These are phyloP conservation scores for Heliconius hortense DNA, from an alignment of 2,888 invertebrate species.

Conservation along the genomic window DNA sequence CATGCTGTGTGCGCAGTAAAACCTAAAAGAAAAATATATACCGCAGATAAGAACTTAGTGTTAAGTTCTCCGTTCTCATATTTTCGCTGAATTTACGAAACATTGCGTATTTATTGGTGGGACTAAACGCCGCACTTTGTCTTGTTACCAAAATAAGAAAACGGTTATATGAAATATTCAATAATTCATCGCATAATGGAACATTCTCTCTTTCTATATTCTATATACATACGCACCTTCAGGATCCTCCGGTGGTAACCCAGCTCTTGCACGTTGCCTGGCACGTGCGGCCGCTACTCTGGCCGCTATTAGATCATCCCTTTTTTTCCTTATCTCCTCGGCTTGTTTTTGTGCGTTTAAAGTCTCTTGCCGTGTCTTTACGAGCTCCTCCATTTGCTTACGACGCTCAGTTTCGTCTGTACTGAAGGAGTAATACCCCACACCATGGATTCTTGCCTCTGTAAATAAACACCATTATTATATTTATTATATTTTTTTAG, in stretches of 20 bases:
- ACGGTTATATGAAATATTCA: neutral
- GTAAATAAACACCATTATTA: constrained; percentile 33
- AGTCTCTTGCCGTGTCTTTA: constrained; percentile 87
- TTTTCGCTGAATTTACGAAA: too few species aligned
- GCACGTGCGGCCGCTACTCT: constrained; percentile 88
- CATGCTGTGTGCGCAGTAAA: too few species aligned
- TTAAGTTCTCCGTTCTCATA: too few species aligned
- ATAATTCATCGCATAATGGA: neutral
- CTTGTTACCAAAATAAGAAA: neutral
- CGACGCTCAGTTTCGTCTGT: constrained; percentile 90
- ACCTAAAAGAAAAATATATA: too few species aligned
- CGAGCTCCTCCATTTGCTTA: constrained; percentile 90
- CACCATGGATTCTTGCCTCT: constrained; percentile 96
- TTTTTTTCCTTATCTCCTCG: constrained; percentile 81
- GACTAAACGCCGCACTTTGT: neutral
- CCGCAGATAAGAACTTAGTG: too few species aligned
- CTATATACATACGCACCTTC: constrained; percentile 56
- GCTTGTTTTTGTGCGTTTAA: constrained; percentile 85
- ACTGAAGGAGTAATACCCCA: constrained; percentile 95
- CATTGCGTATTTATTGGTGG: neutral
- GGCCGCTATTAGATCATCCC: constrained; percentile 86
- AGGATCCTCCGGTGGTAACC: constrained; percentile 85
- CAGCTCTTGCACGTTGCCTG: constrained; percentile 87
- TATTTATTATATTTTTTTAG: too few species aligned
- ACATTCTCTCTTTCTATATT: too few species aligned